Conservation (phyloP, 2,888 invertebrate species). For the Sinohyriopsis cumingii region DNA sequence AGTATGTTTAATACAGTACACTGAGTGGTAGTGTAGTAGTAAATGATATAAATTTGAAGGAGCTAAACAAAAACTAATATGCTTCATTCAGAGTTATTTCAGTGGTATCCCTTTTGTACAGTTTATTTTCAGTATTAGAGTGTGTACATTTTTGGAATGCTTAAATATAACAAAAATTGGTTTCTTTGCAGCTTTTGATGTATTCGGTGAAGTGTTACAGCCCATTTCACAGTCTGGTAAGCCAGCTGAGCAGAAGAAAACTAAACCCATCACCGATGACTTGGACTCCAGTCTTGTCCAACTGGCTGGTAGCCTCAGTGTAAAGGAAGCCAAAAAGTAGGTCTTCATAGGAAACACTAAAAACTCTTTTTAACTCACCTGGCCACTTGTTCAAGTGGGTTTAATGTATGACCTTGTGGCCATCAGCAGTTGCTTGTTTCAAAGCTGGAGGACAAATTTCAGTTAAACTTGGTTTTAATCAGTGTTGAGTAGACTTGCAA, state of each 20-base stretch:
- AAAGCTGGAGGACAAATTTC: too few species aligned
- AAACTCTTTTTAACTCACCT: too few species aligned
- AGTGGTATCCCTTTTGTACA: neutral
- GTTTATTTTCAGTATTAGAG: neutral
- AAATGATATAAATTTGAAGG: too few species aligned
- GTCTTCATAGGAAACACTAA: constrained; percentile 11
- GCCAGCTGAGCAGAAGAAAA: constrained; percentile 22
- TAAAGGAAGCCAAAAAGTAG: constrained; percentile 68
- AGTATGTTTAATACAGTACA: too few species aligned
- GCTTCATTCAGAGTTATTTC: constrained; percentile 6
- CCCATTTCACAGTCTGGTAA: constrained; percentile 73
- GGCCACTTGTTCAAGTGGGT: too few species aligned
- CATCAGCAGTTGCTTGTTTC: too few species aligned
- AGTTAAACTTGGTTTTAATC: too few species aligned
- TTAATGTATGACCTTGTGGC: too few species aligned
- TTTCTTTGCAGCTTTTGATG: constrained; percentile 78
- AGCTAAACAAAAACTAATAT: neutral
- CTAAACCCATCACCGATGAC: constrained; percentile 85
- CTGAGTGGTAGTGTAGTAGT: too few species aligned
- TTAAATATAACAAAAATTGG: neutral
- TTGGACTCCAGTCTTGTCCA: constrained; percentile 94
- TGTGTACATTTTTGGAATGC: neutral
- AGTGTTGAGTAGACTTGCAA: too few species aligned
- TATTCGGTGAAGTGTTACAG: constrained; percentile 82
- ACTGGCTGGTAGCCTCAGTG: constrained; percentile 88